Evolutionary conservation across 2,797 vertebrate species (phyloP).

Genomic region (Sciurus carolinensis): DNA sequence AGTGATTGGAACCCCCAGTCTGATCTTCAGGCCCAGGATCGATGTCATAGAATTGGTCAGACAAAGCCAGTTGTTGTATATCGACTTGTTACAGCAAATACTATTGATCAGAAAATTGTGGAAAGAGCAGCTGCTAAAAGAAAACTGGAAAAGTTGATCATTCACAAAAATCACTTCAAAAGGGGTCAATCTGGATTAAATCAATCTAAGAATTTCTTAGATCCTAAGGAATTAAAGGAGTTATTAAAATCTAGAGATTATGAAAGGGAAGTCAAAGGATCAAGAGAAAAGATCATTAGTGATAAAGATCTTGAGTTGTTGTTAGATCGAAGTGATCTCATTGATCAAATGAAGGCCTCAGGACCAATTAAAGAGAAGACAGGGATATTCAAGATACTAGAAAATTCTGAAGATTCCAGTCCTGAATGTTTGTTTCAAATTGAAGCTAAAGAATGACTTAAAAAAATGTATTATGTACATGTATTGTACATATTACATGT

Average conservation of each 20-base stretch:
- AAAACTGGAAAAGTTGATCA: slow-evolving; percentile 98
- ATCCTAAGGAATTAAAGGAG: slow-evolving; percentile 96
- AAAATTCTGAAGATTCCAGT: slow-evolving; percentile 89
- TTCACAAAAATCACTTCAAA: slow-evolving; percentile 99
- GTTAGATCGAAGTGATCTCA: slow-evolving; percentile 96
- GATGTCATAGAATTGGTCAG: slow-evolving; percentile 98
- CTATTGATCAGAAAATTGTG: slow-evolving; percentile 93
- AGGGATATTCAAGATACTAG: slow-evolving; percentile 94
- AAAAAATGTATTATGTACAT: too few species aligned
- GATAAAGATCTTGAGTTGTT: slow-evolving; percentile 96
- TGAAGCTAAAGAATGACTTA: slow-evolving; percentile 24
- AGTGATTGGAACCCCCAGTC: slow-evolving; percentile 99
- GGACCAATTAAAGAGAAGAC: slow-evolving; percentile 90
- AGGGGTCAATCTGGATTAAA: slow-evolving; percentile 94
- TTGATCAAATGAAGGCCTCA: slow-evolving; percentile 91
- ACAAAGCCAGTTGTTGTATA: slow-evolving; percentile 97
- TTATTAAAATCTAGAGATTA: slow-evolving; percentile 82
- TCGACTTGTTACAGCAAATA: slow-evolving; percentile 98
- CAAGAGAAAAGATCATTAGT: slow-evolving; percentile 95
- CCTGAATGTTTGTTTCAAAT: slow-evolving; percentile 88
- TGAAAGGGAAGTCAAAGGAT: slow-evolving; percentile 96
- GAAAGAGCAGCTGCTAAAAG: slow-evolving; percentile 93
- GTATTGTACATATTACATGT: too few species aligned
- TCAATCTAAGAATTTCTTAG: slow-evolving; percentile 93
- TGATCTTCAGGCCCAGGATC: slow-evolving; percentile 98